Evolutionary conservation across 1,140 invertebrate genomes (phyloP).

Genomic region (Panagrolaimus sp.): DNA sequence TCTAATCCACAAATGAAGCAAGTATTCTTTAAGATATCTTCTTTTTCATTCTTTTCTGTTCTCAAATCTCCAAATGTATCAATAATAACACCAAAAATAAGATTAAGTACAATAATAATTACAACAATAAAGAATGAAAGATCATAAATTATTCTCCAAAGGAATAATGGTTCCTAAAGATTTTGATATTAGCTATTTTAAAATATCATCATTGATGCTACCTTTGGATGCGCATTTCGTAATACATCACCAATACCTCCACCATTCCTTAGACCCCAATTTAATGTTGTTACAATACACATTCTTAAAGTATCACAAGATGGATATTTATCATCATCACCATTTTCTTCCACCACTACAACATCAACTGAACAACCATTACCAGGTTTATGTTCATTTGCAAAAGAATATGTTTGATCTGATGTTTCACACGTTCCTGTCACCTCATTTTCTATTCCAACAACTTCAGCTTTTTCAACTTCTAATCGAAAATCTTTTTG

Average conservation of each 20-base stretch:
- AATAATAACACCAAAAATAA: constrained; percentile 99
- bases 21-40: constrained; percentile 91
- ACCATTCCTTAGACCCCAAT: constrained; percentile 94
- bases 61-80: constrained; percentile 98
- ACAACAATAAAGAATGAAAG: constrained; percentile 98
- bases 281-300: constrained; percentile 97
- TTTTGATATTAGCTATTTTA: no score
- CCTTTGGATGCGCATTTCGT: constrained; percentile 80
- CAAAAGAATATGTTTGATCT: constrained; percentile 15
- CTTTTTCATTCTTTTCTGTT: constrained; percentile 97
- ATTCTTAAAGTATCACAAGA: constrained; percentile 93
- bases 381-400: background rate
- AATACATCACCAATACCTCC: constrained; percentile 97
- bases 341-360: constrained; percentile 37
- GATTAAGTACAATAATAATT: constrained; percentile 96
- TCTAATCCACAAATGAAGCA: constrained; percentile 93
- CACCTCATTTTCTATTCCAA: background rate
- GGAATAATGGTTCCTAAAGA: constrained; percentile 37
- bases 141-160: constrained; percentile 82
- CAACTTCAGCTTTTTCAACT: constrained; percentile 40
- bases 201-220: constrained; percentile 60
- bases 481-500: constrained; percentile 65
- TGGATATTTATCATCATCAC: constrained; percentile 70
- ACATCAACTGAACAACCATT: no score
- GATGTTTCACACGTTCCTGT: constrained; percentile 9